Evolutionary conservation across 2,888 invertebrate species (phyloP), one percentile per base, ranked within the genome.

Genomic region (Campoletis raptor): DNA sequence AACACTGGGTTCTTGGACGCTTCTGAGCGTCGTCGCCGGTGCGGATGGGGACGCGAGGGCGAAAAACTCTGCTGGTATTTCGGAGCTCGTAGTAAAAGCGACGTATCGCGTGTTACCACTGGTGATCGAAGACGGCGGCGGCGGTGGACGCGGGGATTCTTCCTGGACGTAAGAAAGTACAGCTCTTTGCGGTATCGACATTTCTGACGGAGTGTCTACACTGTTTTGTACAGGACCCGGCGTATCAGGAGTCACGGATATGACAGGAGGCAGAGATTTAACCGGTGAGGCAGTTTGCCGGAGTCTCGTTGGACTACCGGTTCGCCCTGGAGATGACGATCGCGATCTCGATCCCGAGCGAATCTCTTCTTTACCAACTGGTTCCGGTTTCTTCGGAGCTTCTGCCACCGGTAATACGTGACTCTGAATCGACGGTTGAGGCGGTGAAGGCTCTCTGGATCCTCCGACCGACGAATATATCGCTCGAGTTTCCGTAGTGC

Each of bases 1-100:
- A 87, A 98, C 96, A 3, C 96, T 95, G 1, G 96, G 96, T 90
- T 97, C 97, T 15, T 96, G 95, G 95, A 89, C 86, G 85, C 86
- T 91, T 93, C 12, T 81, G 76, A 66, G 84, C 87, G 64, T 80
- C 85, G 80, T 88, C 69, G 87, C 85, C 72, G 74, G 40, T 72
- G 81, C 66, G 85, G 85, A 92, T 67, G 87, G 84, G 90, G 90
- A 90, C 81, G 90, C 91, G 72, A 91, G 83, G 30, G 91, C 74
- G 45, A 91, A 92, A 76, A 92, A 92, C 40, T 93, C 90, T 2
- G 91, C 85, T 10, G 92, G 93, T 45, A 93, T 91, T 85, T 92
- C 92, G 4, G 93, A 92, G 5, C 15, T 61, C 15, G 90, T 91
- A 37, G 92, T 91, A 85, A 92, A 92, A 74, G 92, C 91, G 37